Percentiles rank a stretch among this genome's conserved stretches.
phyloP scores from a whole-genome alignment of 1,140 invertebrate species.

The Polypedilum vanderplanki region DNA sequence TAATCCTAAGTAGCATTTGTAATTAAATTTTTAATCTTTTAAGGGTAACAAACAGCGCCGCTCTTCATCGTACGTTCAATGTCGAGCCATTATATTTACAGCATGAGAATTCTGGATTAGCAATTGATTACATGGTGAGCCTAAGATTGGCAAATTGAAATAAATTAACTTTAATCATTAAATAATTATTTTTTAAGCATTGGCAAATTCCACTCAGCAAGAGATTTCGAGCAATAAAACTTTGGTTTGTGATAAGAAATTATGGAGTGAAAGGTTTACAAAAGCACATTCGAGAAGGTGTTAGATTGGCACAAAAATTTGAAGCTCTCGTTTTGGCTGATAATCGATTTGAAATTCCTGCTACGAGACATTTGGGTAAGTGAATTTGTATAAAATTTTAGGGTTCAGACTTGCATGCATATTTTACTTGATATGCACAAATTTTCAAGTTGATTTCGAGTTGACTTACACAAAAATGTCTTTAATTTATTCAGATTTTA shows the following conservation, averaged over 20 bases:
- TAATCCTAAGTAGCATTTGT: background rate
- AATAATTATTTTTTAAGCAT: conserved; percentile 57
- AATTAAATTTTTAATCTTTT: conserved; percentile 36
- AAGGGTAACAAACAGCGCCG: conserved; percentile 85
- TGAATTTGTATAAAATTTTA: too few species aligned
- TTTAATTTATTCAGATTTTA: too few species aligned
- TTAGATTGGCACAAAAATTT: conserved; percentile 82
- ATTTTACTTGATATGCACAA: too few species aligned
- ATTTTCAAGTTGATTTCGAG: too few species aligned
- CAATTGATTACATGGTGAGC: conserved; percentile 91
- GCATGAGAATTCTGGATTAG: conserved; percentile 88
- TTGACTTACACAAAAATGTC: too few species aligned
- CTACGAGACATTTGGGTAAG: conserved; percentile 67
- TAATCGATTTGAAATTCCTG: conserved; percentile 82
- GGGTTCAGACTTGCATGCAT: too few species aligned
- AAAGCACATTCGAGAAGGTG: conserved; percentile 82
- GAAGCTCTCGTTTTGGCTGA: conserved; percentile 76
- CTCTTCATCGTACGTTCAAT: conserved; percentile 89
- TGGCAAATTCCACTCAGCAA: conserved; percentile 98
- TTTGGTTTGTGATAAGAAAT: conserved; percentile 94
- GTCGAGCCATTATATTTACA: conserved; percentile 92
- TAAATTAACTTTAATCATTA: background rate
- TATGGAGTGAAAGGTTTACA: conserved; percentile 85
- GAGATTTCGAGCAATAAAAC: conserved; percentile 87
- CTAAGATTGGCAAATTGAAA: conserved; percentile 30